phyloP scores from a whole-genome alignment of 2,888 invertebrate genomes.

The Sesia apiformis region DNA sequence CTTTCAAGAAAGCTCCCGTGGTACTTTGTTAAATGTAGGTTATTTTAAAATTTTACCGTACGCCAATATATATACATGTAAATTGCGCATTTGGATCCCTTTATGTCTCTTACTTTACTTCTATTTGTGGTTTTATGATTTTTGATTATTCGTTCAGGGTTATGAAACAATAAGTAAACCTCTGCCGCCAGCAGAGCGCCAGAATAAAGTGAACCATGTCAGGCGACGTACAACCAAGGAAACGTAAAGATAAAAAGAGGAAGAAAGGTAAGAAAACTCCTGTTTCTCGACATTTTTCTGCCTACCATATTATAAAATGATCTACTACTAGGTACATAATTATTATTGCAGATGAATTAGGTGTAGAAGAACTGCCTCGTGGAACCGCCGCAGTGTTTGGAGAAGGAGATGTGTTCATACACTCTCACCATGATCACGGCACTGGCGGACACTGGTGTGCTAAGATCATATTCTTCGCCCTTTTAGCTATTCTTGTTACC shows the following conservation, averaged over 20 bases:
- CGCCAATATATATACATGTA: constrained; percentile 46
- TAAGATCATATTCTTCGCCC: constrained; percentile 85
- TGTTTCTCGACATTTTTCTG: neutral
- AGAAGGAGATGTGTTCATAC: constrained; percentile 83
- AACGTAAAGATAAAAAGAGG: constrained; percentile 87
- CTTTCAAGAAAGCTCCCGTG: constrained; percentile 49
- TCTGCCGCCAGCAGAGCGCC: constrained; percentile 57
- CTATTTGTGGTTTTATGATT: constrained; percentile 35
- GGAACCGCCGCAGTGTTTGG: constrained; percentile 62
- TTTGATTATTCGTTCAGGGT: constrained; percentile 63
- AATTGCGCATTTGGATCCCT: constrained; percentile 60
- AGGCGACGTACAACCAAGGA: constrained; percentile 89
- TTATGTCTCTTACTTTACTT: constrained; percentile 23
- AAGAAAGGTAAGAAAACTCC: constrained; percentile 80
- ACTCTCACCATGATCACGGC: constrained; percentile 83
- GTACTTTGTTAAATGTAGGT: constrained; percentile 45
- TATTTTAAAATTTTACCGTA: constrained; percentile 66
- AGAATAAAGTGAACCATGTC: constrained; percentile 79
- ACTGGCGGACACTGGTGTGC: constrained; percentile 90
- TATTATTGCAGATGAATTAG: constrained; percentile 57
- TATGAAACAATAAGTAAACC: constrained; percentile 64
- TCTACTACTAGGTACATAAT: constrained; percentile 1
- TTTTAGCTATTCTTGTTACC: constrained; percentile 81
- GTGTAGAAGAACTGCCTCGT: constrained; percentile 51
- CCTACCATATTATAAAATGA: neutral